A percentile compares a stretch with the other conserved stretches of the same genome.
phyloP scores from a whole-genome alignment of 92 coral and sea anemone genomes.

The Porites rus region DNA sequence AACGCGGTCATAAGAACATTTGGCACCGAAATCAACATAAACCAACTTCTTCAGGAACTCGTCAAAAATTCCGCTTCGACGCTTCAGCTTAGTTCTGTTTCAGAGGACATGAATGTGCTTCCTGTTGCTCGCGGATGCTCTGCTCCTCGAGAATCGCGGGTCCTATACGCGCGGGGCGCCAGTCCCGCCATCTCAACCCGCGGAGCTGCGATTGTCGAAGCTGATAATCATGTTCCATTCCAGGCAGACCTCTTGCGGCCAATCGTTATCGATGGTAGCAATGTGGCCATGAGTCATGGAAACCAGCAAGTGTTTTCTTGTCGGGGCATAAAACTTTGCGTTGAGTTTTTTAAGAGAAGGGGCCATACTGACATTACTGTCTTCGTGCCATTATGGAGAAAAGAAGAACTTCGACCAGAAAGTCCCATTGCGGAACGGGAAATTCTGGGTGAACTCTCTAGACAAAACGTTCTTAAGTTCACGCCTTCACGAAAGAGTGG shows the following conservation, averaged over 20 bases:
- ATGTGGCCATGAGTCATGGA: slow-evolving; percentile 98
- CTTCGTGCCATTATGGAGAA: slow-evolving; percentile 92
- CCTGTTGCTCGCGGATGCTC: slow-evolving; percentile 31
- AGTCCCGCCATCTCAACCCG: background rate
- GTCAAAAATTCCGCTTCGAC: slow-evolving; percentile 72
- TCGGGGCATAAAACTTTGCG: slow-evolving; percentile 89
- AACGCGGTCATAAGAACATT: slow-evolving; percentile 82
- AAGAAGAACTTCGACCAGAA: slow-evolving; percentile 69
- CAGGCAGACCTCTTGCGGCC: slow-evolving; percentile 62
- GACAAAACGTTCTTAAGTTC: slow-evolving; percentile 62
- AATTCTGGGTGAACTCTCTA: slow-evolving; percentile 64
- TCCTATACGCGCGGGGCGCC: slow-evolving; percentile 1
- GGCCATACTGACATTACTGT: slow-evolving; percentile 94
- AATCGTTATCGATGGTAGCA: slow-evolving; percentile 96
- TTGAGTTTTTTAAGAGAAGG: slow-evolving; percentile 77
- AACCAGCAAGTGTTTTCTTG: slow-evolving; percentile 89
- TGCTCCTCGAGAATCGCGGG: background rate
- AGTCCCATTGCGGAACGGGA: slow-evolving; percentile 76
- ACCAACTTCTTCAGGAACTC: slow-evolving; percentile 84
- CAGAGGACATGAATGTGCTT: slow-evolving; percentile 32
- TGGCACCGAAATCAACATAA: slow-evolving; percentile 80
- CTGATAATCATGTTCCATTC: background rate
- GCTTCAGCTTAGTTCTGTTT: slow-evolving; percentile 28
- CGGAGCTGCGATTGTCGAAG: background rate
- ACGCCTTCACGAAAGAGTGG: slow-evolving; percentile 85